Evolutionary conservation across 2,888 invertebrate genomes (phyloP).

Genomic region (Drosophila demipolita): DNA sequence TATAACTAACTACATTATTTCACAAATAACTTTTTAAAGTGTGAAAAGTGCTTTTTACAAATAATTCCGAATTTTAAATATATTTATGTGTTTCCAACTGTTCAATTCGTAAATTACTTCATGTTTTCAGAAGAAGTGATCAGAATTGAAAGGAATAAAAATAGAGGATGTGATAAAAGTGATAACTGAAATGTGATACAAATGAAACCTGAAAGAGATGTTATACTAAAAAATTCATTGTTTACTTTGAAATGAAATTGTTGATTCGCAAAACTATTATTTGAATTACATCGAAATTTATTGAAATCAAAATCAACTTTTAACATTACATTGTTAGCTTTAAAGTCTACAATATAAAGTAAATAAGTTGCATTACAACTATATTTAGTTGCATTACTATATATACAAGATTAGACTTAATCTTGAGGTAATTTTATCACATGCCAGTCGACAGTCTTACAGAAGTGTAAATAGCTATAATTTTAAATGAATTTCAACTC

Average conservation of each 20-base stretch:
- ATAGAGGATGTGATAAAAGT: background rate
- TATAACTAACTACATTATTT: background rate
- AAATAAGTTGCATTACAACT: background rate
- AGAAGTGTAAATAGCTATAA: slow-evolving; percentile 39
- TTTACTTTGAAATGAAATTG: background rate
- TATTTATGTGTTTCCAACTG: background rate
- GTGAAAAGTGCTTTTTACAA: background rate
- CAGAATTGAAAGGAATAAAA: background rate
- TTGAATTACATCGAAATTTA: background rate
- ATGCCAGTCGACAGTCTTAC: slow-evolving; percentile 56
- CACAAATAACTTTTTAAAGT: background rate
- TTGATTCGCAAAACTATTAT: background rate
- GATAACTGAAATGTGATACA: background rate
- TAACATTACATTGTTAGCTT: background rate
- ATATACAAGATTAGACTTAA: slow-evolving; percentile 2
- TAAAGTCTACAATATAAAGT: background rate
- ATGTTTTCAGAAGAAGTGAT: background rate
- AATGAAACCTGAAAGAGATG: background rate
- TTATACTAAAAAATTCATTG: background rate
- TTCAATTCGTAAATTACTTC: background rate
- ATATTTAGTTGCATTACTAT: background rate
- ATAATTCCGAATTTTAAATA: background rate
- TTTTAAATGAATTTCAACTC: slow-evolving; percentile 7
- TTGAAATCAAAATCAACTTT: background rate
- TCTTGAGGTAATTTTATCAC: slow-evolving; percentile 22